A percentile compares a stretch with the other conserved stretches of the same genome.
These are phyloP conservation scores for Syrmaticus mikado DNA, from an alignment of 2,113 vertebrate genomes.

Conservation along the genomic window DNA sequence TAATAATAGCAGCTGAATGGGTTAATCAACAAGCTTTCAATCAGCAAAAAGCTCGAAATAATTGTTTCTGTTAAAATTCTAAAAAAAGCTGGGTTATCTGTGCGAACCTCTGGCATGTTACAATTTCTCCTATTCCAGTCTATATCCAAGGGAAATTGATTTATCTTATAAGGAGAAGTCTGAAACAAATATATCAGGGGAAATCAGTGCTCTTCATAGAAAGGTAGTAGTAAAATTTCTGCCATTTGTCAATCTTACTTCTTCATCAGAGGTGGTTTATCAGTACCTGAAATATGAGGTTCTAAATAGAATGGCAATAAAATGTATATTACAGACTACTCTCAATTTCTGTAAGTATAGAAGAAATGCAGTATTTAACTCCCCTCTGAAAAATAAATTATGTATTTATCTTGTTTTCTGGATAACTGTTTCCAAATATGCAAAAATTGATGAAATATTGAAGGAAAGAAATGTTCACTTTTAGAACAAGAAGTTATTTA, in stretches of 20 bases:
- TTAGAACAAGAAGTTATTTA: neutral
- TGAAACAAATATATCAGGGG: neutral
- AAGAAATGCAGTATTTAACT: neutral
- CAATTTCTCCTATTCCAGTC: neutral
- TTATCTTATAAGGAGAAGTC: neutral
- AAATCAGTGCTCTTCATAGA: neutral
- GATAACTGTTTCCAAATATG: neutral
- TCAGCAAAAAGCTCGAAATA: neutral
- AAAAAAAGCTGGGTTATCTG: neutral
- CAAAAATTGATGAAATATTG: neutral
- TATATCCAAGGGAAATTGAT: neutral
- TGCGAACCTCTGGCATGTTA: neutral
- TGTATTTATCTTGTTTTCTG: neutral
- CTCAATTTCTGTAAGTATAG: neutral
- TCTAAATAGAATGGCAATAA: neutral
- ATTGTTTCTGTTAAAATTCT: neutral
- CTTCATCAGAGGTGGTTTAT: neutral
- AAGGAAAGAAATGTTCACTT: neutral
- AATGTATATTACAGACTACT: neutral
- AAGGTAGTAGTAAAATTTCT: neutral
- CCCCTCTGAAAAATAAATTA: neutral
- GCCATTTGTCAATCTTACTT: neutral
- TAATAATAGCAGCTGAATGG: neutral
- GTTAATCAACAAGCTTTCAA: neutral
- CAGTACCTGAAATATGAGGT: neutral